Evolutionary conservation across 1,140 invertebrate genomes (phyloP).

Genomic region (Trichogramma pretiosum): DNA sequence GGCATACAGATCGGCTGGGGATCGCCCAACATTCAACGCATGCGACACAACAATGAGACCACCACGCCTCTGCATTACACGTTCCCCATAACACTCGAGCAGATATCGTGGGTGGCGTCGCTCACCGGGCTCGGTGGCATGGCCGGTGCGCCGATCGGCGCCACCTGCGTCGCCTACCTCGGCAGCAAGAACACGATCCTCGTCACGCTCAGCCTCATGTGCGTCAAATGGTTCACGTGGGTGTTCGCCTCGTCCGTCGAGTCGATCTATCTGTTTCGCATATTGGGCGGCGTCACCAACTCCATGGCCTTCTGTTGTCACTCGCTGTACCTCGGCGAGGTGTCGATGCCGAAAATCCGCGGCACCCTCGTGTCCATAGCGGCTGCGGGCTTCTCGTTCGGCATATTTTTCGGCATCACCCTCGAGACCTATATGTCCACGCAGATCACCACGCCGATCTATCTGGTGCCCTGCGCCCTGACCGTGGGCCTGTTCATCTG

Average conservation of each 20-base stretch:
- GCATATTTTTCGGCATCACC: not conserved
- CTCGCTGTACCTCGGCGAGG: constrained; percentile 2
- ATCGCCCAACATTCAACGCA: constrained; percentile 47
- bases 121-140: constrained; percentile 40
- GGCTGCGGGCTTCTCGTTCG: not conserved
- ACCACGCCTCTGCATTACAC: constrained; percentile 49
- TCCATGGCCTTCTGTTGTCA: constrained; percentile 56
- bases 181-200: constrained; percentile 58
- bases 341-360: not conserved
- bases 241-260: constrained; percentile 43
- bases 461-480: not conserved
- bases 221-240: constrained; percentile 54
- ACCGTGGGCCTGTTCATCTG: not conserved
- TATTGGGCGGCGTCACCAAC: constrained; percentile 47
- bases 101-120: constrained; percentile 57
- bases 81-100: too few relatives aligned
- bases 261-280: constrained; percentile 42
- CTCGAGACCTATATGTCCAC: constrained; percentile 11
- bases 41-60: constrained; percentile 37
- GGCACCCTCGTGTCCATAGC: not conserved
- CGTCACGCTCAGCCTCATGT: constrained; percentile 49
- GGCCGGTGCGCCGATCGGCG: constrained; percentile 32
- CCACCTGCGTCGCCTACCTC: constrained; percentile 39
- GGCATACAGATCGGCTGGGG: constrained; percentile 44
- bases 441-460: constrained; percentile 44